Conservation (phyloP, 2,113 vertebrate species). For the Mustelus asterias region DNA sequence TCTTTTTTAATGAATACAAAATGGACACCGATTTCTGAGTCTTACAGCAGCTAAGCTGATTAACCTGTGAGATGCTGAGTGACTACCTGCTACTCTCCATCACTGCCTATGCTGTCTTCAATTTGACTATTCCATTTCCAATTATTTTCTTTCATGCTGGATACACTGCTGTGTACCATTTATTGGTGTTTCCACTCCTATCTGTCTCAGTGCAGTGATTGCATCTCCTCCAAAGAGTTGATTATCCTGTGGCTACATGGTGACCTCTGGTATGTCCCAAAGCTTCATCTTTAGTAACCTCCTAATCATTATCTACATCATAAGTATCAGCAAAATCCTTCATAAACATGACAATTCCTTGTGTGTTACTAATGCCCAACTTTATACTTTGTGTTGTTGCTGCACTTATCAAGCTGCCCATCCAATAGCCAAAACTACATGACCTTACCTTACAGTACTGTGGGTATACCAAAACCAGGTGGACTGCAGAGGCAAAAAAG, state of each 20-base stretch:
- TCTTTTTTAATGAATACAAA: neutral
- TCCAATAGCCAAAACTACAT: neutral
- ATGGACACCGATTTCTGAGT: neutral
- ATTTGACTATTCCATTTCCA: neutral
- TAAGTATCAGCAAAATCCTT: neutral
- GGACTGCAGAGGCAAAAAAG: neutral
- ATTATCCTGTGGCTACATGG: neutral
- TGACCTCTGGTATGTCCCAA: neutral
- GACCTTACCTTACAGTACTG: neutral
- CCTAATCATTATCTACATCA: neutral
- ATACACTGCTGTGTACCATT: neutral
- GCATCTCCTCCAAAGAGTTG: neutral
- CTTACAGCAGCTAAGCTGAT: neutral
- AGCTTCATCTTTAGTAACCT: neutral
- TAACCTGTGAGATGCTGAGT: neutral
- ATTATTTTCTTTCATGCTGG: neutral
- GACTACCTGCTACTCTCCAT: neutral
- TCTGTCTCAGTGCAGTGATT: neutral
- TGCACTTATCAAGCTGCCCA: neutral
- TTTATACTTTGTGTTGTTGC: neutral
- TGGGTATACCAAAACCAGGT: neutral
- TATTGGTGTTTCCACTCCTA: neutral
- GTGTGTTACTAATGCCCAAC: neutral
- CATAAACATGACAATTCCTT: neutral
- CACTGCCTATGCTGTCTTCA: neutral